phyloP scores from a whole-genome alignment of 2,888 invertebrate species.

The Pinctada fucata region DNA sequence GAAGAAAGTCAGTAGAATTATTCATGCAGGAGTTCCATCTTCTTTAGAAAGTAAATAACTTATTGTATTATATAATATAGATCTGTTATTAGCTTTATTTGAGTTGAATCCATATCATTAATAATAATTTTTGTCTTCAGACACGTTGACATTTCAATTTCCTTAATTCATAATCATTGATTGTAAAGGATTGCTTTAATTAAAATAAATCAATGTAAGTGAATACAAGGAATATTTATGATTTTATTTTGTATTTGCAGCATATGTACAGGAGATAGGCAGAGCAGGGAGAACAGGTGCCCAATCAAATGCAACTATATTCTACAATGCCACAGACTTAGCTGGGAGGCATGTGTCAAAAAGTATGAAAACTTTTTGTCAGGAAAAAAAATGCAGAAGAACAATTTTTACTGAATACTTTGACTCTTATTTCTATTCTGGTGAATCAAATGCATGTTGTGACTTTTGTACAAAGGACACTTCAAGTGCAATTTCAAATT shows the following conservation, averaged over 20 bases:
- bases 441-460: background rate
- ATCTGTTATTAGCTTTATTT: background rate
- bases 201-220: background rate
- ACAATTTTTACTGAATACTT: constrained; percentile 1
- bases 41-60: background rate
- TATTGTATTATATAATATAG: background rate
- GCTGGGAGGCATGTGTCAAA: background rate
- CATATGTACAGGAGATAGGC: constrained; percentile 10
- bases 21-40: background rate
- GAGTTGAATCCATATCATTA: background rate
- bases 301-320: background rate
- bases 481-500: background rate
- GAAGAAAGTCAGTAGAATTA: background rate
- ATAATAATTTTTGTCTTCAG: background rate
- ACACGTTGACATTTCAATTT: background rate
- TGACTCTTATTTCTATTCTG: background rate
- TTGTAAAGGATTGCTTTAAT: background rate
- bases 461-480: background rate
- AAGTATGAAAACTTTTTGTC: background rate
- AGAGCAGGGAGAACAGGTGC: constrained; percentile 11
- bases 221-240: background rate
- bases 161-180: background rate
- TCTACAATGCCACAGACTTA: constrained; percentile 5
- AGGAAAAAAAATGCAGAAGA: constrained; percentile 1
- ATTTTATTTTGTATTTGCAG: constrained; percentile 6